phyloP scores from a whole-genome alignment of 2,797 vertebrate genomes.

The Holocentrus rufus region DNA sequence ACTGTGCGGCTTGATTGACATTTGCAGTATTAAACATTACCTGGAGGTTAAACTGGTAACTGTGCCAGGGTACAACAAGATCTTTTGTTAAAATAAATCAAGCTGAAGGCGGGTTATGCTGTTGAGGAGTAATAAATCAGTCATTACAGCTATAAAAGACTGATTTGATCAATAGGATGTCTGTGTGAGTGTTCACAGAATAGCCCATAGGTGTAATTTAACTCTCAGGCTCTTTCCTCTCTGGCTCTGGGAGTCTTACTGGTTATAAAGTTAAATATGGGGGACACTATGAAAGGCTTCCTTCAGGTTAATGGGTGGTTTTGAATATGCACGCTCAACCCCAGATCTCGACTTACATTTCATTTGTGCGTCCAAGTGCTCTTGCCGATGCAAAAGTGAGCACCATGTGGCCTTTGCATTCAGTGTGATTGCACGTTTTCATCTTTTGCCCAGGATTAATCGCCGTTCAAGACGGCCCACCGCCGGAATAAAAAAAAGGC shows the following conservation, averaged over 20 bases:
- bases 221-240: not conserved
- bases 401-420: not conserved
- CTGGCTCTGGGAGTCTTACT: too few species aligned
- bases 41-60: constrained; percentile 12
- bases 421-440: not conserved
- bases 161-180: constrained; percentile 52
- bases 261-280: too few species aligned
- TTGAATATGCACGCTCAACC: not conserved
- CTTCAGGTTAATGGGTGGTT: constrained; percentile 1
- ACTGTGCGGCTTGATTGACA: constrained; percentile 3
- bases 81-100: constrained; percentile 13
- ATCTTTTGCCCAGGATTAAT: not conserved
- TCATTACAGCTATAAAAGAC: constrained; percentile 37
- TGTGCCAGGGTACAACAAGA: constrained; percentile 36
- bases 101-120: not conserved
- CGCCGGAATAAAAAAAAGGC: too few species aligned
- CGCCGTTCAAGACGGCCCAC: too few species aligned
- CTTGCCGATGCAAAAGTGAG: not conserved
- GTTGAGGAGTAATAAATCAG: constrained; percentile 47
- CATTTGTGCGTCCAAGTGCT: not conserved
- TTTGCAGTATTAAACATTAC: not conserved
- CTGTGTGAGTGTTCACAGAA: constrained; percentile 22
- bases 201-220: not conserved
- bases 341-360: too few species aligned
- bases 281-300: too few species aligned